Conservation (phyloP, 1,140 invertebrate genomes). For the Drosophila malerkotliana region DNA sequence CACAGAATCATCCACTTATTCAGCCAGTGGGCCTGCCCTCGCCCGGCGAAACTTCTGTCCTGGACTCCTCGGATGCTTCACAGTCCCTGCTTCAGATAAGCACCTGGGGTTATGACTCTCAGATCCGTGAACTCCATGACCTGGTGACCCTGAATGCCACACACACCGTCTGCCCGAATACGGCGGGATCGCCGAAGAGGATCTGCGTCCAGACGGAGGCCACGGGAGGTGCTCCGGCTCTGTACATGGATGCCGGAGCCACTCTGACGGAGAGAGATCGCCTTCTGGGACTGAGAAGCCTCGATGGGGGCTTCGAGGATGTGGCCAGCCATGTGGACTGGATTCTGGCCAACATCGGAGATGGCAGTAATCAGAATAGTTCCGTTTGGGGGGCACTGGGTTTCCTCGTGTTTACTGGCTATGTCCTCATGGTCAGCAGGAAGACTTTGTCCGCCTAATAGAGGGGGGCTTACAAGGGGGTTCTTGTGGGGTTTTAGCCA, state of each 20-base stretch:
- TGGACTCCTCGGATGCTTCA: slow-evolving; percentile 1
- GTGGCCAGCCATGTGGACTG: slow-evolving; percentile 71
- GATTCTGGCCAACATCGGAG: slow-evolving; percentile 58
- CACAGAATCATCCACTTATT: slow-evolving; percentile 41
- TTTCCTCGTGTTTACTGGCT: slow-evolving; percentile 62
- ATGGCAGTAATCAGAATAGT: slow-evolving; percentile 72
- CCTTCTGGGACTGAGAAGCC: slow-evolving; percentile 34
- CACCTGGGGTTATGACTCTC: slow-evolving; percentile 44
- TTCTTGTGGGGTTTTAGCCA: slow-evolving; percentile 10
- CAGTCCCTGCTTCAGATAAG: slow-evolving; percentile 26
- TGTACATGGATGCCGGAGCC: slow-evolving; percentile 60
- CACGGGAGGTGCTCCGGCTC: no score
- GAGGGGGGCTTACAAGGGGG: background rate
- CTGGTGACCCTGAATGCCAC: slow-evolving; percentile 41
- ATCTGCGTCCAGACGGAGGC: slow-evolving; percentile 29
- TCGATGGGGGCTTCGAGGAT: slow-evolving; percentile 47
- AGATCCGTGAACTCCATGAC: slow-evolving; percentile 49
- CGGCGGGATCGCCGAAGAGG: background rate
- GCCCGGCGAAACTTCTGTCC: background rate
- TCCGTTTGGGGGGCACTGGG: slow-evolving; percentile 69
- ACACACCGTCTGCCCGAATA: slow-evolving; percentile 18
- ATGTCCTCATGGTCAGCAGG: slow-evolving; percentile 61
- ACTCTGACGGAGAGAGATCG: slow-evolving; percentile 49
- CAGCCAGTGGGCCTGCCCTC: slow-evolving; percentile 48
- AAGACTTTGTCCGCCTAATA: slow-evolving; percentile 37